Percentiles rank a stretch among this genome's conserved stretches.
These are phyloP conservation scores for Pollenia labialis DNA, from an alignment of 2,888 invertebrate species.

Conservation along the genomic window DNA sequence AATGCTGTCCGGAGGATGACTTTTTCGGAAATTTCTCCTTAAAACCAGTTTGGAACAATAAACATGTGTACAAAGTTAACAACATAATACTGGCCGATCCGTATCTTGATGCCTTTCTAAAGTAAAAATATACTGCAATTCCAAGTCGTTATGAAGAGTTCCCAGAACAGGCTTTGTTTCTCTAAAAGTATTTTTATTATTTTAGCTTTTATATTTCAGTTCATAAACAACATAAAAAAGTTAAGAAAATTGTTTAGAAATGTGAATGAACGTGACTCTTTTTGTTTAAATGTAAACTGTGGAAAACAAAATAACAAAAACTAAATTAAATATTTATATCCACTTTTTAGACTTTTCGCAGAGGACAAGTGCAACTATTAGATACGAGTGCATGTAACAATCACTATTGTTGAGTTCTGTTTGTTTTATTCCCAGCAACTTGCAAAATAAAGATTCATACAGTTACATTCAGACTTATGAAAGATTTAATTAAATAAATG, in stretches of 20 bases:
- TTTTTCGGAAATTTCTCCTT: too few species aligned
- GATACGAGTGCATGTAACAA: background rate
- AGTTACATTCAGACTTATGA: too few species aligned
- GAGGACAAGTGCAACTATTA: conserved; percentile 10
- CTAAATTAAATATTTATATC: conserved; percentile 62
- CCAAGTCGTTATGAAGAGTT: background rate
- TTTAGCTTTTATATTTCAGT: conserved; percentile 22
- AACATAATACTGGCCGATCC: too few species aligned
- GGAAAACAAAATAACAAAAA: conserved; percentile 25
- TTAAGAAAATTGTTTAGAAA: conserved; percentile 42
- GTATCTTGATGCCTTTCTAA: too few species aligned
- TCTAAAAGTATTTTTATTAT: conserved; percentile 2
- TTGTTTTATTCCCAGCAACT: background rate
- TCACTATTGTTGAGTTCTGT: background rate
- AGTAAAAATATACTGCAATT: background rate
- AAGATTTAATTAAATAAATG: too few species aligned
- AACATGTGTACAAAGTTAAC: too few species aligned
- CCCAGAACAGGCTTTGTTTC: background rate
- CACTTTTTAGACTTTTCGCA: conserved; percentile 23
- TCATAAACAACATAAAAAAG: conserved; percentile 14
- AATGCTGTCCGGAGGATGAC: too few species aligned
- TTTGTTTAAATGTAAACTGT: conserved; percentile 31
- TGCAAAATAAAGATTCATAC: too few species aligned
- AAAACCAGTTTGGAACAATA: too few species aligned
- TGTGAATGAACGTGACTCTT: conserved; percentile 49